Evolutionary conservation across 2,797 vertebrate species (phyloP).

Genomic region (Hypotaenidia okinawae): DNA sequence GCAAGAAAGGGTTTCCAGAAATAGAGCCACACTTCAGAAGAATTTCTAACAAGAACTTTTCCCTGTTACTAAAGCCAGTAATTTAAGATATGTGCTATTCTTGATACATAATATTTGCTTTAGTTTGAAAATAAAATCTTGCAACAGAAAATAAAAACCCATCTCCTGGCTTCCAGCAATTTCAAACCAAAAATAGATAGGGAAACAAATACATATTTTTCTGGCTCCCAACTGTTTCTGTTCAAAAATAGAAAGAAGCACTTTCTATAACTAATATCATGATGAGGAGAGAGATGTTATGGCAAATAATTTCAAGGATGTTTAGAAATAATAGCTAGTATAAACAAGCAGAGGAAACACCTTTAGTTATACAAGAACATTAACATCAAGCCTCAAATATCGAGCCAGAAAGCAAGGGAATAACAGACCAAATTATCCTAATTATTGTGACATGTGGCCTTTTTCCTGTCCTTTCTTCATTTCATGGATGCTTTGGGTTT

Average conservation of each 20-base stretch:
- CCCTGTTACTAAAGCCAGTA: slow-evolving; percentile 27
- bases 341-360: slow-evolving; percentile 69
- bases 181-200: slow-evolving; percentile 57
- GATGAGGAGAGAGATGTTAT: neutral
- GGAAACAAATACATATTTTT: slow-evolving; percentile 31
- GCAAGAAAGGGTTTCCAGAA: slow-evolving; percentile 26
- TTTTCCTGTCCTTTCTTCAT: slow-evolving; percentile 18
- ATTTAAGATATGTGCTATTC: neutral
- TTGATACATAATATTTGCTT: slow-evolving; percentile 27
- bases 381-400: neutral
- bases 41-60: neutral
- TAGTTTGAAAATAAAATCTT: slow-evolving; percentile 37
- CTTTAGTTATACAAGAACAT: slow-evolving; percentile 45
- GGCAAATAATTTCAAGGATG: slow-evolving; percentile 42
- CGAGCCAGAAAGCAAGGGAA: slow-evolving; percentile 6
- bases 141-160: slow-evolving; percentile 31
- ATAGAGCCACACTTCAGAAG: slow-evolving; percentile 13
- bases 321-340: slow-evolving; percentile 34
- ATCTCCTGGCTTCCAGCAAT: slow-evolving; percentile 43
- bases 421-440: neutral
- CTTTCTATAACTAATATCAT: slow-evolving; percentile 27
- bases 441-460: neutral
- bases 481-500: neutral
- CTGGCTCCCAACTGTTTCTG: slow-evolving; percentile 6
- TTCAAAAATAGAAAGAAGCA: slow-evolving; percentile 45